Evolutionary conservation across 1,140 invertebrate species (phyloP).

Genomic region (Papilio aristodemus): DNA sequence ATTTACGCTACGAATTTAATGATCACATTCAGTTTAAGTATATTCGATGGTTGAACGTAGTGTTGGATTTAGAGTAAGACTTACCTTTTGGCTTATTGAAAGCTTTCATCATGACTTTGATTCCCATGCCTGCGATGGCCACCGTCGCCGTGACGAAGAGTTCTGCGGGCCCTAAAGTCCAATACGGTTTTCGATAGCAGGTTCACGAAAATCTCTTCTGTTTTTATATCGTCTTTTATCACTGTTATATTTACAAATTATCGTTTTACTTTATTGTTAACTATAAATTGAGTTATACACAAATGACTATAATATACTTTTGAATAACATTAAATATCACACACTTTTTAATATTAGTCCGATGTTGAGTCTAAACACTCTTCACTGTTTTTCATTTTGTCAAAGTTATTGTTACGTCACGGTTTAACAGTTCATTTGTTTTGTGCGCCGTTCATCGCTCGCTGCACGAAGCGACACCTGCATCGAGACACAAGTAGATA

Average conservation of each 20-base stretch:
- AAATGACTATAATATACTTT: slow-evolving; percentile 54
- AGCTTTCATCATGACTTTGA: slow-evolving; percentile 82
- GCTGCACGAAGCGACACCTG: slow-evolving; percentile 31
- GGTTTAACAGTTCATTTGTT: slow-evolving; percentile 51
- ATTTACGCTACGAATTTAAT: too few relatives aligned
- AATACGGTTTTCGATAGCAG: slow-evolving; percentile 42
- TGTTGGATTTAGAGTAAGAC: slow-evolving; percentile 30
- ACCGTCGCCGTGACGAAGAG: slow-evolving; percentile 58
- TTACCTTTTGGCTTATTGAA: slow-evolving; percentile 81
- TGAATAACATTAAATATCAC: slow-evolving; percentile 76
- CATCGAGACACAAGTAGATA: slow-evolving; percentile 37
- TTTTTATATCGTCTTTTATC: slow-evolving; percentile 42
- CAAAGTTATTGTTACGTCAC: slow-evolving; percentile 61
- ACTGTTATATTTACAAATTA: slow-evolving; percentile 57
- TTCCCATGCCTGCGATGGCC: slow-evolving; percentile 80
- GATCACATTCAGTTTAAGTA: too few relatives aligned
- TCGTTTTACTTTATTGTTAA: slow-evolving; percentile 40
- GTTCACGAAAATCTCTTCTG: slow-evolving; percentile 39
- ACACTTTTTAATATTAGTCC: slow-evolving; percentile 51
- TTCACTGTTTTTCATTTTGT: slow-evolving; percentile 79
- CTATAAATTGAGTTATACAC: slow-evolving; percentile 48
- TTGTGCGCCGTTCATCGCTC: slow-evolving; percentile 59
- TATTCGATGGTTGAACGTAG: not conserved
- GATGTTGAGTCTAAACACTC: slow-evolving; percentile 71
- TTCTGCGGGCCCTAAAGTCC: slow-evolving; percentile 52